Conservation (phyloP, 2,888 invertebrate species). For the Cheilosia impressa region DNA sequence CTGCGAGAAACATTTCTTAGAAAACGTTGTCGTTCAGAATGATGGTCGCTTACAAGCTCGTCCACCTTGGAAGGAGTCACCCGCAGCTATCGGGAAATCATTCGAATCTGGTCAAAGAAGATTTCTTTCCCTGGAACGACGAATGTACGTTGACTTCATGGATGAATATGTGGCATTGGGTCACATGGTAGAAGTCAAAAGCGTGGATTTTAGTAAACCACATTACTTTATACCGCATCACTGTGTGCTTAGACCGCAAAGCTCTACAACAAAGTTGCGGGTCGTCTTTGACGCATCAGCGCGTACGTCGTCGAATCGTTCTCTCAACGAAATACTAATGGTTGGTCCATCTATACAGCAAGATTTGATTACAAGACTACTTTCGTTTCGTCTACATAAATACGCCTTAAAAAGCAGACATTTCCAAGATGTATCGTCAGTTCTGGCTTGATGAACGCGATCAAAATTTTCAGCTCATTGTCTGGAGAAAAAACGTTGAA, state of each 20-base stretch:
- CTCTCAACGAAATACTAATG: no score
- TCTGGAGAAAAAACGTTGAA: not conserved
- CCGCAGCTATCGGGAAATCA: no score
- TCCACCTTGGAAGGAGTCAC: no score
- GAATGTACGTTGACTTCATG: no score
- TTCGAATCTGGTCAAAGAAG: no score
- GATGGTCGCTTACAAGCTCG: no score
- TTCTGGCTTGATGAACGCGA: slow-evolving; percentile 1
- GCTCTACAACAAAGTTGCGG: slow-evolving; percentile 40
- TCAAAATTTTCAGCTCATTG: not conserved
- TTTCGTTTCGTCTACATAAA: slow-evolving; percentile 36
- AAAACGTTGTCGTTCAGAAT: no score
- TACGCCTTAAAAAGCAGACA: slow-evolving; percentile 44
- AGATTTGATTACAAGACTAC: slow-evolving; percentile 39
- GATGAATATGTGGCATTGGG: not conserved
- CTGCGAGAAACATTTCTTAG: no score
- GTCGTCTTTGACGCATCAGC: slow-evolving; percentile 54
- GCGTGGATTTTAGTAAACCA: not conserved
- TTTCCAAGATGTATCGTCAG: slow-evolving; percentile 2
- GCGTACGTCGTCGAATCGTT: slow-evolving; percentile 43
- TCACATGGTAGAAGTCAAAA: not conserved
- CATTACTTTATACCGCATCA: slow-evolving; percentile 58
- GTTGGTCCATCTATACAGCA: slow-evolving; percentile 52
- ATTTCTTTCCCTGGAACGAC: no score
- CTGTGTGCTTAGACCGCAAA: slow-evolving; percentile 42